Evolutionary conservation across 2,113 vertebrate genomes (phyloP).

Genomic region (Machaerirhynchus nigripectus): DNA sequence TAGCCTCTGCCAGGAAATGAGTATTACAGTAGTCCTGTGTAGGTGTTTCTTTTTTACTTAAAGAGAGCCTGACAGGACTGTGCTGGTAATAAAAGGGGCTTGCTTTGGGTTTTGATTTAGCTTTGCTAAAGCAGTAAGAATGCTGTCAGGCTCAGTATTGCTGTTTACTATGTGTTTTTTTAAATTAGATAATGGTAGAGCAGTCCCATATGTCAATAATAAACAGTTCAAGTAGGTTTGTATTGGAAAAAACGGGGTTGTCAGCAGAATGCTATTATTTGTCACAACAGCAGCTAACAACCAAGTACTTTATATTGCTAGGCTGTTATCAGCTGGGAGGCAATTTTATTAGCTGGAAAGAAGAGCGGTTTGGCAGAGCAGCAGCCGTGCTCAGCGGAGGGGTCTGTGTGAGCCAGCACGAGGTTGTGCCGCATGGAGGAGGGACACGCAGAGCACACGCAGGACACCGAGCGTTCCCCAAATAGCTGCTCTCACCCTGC

Average conservation of each 20-base stretch:
- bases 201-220: neutral
- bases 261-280: constrained; percentile 37
- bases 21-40: neutral
- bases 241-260: constrained; percentile 20
- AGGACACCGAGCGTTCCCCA: neutral
- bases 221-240: constrained; percentile 8
- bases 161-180: constrained; percentile 2
- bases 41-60: neutral
- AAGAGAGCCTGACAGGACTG: neutral
- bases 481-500: neutral
- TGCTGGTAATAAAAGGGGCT: neutral
- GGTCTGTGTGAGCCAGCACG: neutral
- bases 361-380: neutral
- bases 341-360: constrained; percentile 10
- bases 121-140: neutral
- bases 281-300: constrained; percentile 46
- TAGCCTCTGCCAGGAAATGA: neutral
- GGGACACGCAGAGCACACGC: neutral
- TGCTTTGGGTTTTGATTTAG: neutral
- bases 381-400: neutral
- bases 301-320: neutral
- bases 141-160: neutral
- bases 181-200: constrained; percentile 24
- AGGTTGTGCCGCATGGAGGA: neutral
- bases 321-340: constrained; percentile 39